A percentile compares a stretch with the other conserved stretches of the same genome.
phyloP scores from a whole-genome alignment of 2,113 vertebrate species.

The Corythornis madagascariensis region DNA sequence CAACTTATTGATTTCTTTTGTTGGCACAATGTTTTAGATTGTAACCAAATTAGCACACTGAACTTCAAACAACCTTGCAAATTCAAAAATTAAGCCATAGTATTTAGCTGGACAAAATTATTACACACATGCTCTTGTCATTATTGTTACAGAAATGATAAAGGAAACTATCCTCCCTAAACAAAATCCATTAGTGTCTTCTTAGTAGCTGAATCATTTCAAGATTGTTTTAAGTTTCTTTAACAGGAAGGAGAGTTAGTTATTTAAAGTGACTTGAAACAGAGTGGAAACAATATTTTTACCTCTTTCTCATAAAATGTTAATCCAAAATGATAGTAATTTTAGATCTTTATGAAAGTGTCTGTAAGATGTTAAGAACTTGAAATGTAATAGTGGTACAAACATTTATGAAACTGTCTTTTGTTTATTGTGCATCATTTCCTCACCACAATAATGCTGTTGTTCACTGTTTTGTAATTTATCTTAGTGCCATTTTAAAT shows the following conservation, averaged over 20 bases:
- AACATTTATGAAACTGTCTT: slow-evolving; percentile 46
- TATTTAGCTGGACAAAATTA: not conserved
- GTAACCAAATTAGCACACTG: slow-evolving; percentile 35
- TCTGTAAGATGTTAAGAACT: not conserved
- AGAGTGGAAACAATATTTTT: not conserved
- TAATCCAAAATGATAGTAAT: slow-evolving; percentile 15
- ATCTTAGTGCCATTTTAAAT: slow-evolving; percentile 56
- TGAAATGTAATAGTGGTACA: not conserved
- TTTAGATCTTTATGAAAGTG: not conserved
- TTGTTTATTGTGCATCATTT: slow-evolving; percentile 53
- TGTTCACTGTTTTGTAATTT: slow-evolving; percentile 45
- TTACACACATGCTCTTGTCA: not conserved
- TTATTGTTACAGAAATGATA: not conserved
- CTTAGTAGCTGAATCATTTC: not conserved
- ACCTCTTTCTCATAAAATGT: not conserved
- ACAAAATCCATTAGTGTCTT: not conserved
- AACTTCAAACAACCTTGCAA: slow-evolving; percentile 22
- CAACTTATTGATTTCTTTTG: slow-evolving; percentile 22
- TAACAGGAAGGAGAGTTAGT: not conserved
- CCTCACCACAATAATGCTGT: slow-evolving; percentile 27
- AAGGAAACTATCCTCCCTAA: not conserved
- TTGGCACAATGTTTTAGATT: not conserved
- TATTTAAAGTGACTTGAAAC: slow-evolving; percentile 14
- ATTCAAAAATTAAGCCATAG: not conserved
- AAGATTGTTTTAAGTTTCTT: not conserved